Evolutionary conservation across 2,888 invertebrate genomes (phyloP).

Genomic region (Tholera decimalis): DNA sequence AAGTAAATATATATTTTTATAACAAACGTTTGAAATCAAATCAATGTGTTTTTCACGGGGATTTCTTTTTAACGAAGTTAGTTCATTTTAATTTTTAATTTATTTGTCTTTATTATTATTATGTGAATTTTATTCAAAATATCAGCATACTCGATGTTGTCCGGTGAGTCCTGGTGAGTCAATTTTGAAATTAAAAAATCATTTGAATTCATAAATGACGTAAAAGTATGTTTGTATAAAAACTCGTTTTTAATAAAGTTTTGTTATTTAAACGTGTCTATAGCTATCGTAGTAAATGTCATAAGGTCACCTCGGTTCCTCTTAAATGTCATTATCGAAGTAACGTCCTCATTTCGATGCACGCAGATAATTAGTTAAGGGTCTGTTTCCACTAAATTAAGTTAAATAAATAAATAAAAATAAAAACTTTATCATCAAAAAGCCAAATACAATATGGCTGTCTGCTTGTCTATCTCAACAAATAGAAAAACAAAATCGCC

Average conservation of each 20-base stretch:
- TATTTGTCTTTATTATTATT: neutral
- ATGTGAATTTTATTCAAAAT: constrained; percentile 4
- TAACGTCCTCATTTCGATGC: constrained; percentile 24
- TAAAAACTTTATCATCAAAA: too few relatives aligned
- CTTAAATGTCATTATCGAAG: constrained; percentile 35
- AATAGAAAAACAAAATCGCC: too few relatives aligned
- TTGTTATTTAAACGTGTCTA: neutral
- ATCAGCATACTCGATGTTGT: constrained; percentile 41
- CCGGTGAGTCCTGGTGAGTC: constrained; percentile 16
- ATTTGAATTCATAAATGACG: constrained; percentile 14
- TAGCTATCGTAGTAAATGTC: constrained; percentile 37
- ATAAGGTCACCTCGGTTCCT: constrained; percentile 26
- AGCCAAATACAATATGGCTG: too few relatives aligned
- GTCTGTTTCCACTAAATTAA: neutral
- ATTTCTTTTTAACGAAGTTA: neutral
- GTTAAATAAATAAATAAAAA: too few relatives aligned
- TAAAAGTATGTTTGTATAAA: too few relatives aligned
- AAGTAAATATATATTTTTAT: too few relatives aligned
- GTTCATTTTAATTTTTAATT: constrained; percentile 16
- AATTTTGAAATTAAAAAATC: constrained; percentile 14
- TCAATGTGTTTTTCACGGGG: neutral
- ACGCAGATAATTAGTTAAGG: constrained; percentile 17
- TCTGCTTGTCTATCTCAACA: too few relatives aligned
- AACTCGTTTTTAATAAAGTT: constrained; percentile 13
- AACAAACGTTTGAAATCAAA: too few relatives aligned